phyloP scores from a whole-genome alignment of 2,113 vertebrate species.

The Pholis gunnellus region DNA sequence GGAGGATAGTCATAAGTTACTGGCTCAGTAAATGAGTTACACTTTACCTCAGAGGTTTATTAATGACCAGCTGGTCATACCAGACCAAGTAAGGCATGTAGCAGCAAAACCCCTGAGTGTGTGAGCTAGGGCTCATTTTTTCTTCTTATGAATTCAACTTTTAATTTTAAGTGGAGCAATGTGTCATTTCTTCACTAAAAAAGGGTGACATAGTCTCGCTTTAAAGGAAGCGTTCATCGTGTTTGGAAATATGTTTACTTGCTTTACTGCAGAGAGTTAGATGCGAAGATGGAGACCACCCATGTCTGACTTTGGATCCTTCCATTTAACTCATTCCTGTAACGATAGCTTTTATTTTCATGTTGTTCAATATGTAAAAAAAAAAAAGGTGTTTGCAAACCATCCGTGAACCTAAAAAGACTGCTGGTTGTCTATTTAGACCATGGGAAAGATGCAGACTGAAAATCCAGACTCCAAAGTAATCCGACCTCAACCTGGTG shows the following conservation, averaged over 20 bases:
- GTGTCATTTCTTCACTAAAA: not conserved
- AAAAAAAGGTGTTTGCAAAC: too few relatives aligned
- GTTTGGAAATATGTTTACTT: not conserved
- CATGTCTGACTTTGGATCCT: too few relatives aligned
- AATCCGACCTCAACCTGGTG: slow-evolving; percentile 83
- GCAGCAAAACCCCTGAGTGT: not conserved
- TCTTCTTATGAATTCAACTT: not conserved
- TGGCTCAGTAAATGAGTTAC: not conserved
- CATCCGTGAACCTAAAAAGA: not conserved
- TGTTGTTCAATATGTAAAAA: not conserved
- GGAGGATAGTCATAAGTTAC: too few relatives aligned
- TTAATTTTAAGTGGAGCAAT: not conserved
- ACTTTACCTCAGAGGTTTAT: not conserved
- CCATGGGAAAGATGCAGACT: slow-evolving; percentile 66
- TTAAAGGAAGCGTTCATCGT: not conserved
- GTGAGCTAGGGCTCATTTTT: too few relatives aligned
- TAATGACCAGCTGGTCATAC: not conserved
- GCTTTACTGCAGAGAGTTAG: not conserved
- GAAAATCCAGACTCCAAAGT: slow-evolving; percentile 75
- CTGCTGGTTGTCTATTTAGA: slow-evolving; percentile 57
- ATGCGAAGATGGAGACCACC: too few relatives aligned
- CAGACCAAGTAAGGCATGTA: not conserved
- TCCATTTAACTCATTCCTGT: too few relatives aligned
- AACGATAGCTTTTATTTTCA: not conserved
- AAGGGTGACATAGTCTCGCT: not conserved